phyloP scores from a whole-genome alignment of 92 coral and sea anemone species.

The Zoanthus gigantus region DNA sequence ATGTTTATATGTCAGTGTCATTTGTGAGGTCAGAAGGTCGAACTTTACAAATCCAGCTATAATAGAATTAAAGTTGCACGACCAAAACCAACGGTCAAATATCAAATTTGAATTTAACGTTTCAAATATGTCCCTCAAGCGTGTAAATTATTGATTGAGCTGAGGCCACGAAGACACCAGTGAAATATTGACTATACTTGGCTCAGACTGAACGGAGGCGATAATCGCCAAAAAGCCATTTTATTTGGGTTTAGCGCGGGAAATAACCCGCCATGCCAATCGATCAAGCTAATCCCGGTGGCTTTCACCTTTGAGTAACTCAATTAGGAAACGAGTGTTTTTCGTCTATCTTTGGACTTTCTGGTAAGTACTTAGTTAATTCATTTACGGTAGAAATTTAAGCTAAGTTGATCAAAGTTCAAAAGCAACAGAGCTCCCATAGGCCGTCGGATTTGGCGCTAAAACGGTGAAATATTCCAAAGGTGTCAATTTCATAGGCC shows the following conservation, averaged over 20 bases:
- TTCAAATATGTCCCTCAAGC: conserved; percentile 15
- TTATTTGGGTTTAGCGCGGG: not conserved
- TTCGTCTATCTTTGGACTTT: not conserved
- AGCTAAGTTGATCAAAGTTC: not conserved
- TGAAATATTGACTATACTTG: not conserved
- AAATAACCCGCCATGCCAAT: not conserved
- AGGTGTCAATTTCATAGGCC: not conserved
- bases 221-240: not conserved
- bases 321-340: not conserved
- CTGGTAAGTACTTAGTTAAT: conserved; percentile 13
- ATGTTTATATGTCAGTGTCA: not conserved
- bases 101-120: conserved; percentile 32
- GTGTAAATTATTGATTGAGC: conserved; percentile 35
- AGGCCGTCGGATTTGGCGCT: conserved; percentile 1
- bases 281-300: not conserved
- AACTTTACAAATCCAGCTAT: not conserved
- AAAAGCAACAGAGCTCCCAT: not conserved
- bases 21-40: conserved; percentile 25
- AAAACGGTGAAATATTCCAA: not conserved
- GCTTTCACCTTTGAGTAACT: not conserved
- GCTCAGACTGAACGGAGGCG: not conserved
- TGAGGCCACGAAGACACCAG: conserved; percentile 1
- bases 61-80: not conserved
- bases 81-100: conserved; percentile 35
- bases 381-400: not conserved